Evolutionary conservation across 2,797 vertebrate genomes (phyloP).

Genomic region (Gastrophryne carolinensis): DNA sequence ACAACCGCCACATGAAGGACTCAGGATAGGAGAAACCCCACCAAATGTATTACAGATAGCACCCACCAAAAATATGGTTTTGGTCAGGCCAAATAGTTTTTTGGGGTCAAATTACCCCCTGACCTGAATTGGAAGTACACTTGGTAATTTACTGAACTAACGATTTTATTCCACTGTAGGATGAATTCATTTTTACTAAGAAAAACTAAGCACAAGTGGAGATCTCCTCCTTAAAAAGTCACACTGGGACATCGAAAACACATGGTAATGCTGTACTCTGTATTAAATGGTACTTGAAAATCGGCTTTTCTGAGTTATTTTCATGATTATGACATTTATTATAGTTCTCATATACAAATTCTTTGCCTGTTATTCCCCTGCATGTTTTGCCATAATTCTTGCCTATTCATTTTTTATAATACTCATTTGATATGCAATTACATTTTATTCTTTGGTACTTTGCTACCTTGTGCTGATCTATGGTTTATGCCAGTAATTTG

Average conservation of each 20-base stretch:
- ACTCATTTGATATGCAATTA: conserved; percentile 14
- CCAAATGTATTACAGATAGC: no score
- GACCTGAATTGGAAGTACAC: no score
- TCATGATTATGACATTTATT: conserved; percentile 2
- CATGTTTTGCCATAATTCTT: neutral
- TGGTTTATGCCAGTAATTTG: neutral
- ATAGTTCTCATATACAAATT: neutral
- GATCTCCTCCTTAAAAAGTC: neutral
- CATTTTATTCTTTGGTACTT: conserved; percentile 8
- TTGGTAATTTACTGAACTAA: no score
- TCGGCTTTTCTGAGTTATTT: neutral
- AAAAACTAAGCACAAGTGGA: neutral
- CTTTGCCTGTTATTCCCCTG: neutral
- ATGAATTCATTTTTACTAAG: neutral
- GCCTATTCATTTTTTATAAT: neutral
- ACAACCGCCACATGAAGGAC: no score
- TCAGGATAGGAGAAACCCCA: no score
- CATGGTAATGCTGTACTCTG: neutral
- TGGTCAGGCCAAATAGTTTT: no score
- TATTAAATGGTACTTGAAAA: conserved; percentile 1
- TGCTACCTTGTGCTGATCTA: neutral
- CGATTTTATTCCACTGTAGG: no score
- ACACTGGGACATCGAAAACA: neutral
- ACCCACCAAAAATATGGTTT: no score
- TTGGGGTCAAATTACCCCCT: no score